A percentile compares a stretch with the other conserved stretches of the same genome.
phyloP scores from a whole-genome alignment of 2,797 vertebrate genomes.

The Distichodus sexfasciatus region DNA sequence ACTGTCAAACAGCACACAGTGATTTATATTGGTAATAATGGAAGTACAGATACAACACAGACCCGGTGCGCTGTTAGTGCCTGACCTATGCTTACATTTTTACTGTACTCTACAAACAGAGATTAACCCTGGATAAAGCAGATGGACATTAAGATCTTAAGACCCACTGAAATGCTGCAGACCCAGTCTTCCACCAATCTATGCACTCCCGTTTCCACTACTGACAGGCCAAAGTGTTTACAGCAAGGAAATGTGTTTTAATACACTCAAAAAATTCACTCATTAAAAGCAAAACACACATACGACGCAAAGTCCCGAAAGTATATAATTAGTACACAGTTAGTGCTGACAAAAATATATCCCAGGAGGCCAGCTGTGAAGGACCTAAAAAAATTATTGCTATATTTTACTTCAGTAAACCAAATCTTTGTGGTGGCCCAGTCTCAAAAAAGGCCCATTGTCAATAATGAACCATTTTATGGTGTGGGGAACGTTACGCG shows the following conservation, averaged over 20 bases:
- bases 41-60: slow-evolving; percentile 14
- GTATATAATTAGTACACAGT: no score
- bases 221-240: no score
- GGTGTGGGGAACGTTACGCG: background rate
- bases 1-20: slow-evolving; percentile 15
- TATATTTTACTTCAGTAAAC: background rate
- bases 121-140: slow-evolving; percentile 15
- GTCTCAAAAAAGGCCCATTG: background rate
- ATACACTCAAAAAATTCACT: no score
- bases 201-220: no score
- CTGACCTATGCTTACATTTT: slow-evolving; percentile 8
- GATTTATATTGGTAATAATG: slow-evolving; percentile 13
- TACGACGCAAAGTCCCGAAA: no score
- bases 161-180: background rate
- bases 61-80: background rate
- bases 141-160: background rate
- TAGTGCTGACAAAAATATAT: no score
- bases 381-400: no score
- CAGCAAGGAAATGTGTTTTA: no score
- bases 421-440: background rate
- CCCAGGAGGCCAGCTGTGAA: no score
- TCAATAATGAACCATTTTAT: background rate
- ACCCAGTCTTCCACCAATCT: background rate
- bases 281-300: no score
- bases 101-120: slow-evolving; percentile 10